Evolutionary conservation across 2,797 vertebrate genomes (phyloP).

Genomic region (Linurgus olivaceus): DNA sequence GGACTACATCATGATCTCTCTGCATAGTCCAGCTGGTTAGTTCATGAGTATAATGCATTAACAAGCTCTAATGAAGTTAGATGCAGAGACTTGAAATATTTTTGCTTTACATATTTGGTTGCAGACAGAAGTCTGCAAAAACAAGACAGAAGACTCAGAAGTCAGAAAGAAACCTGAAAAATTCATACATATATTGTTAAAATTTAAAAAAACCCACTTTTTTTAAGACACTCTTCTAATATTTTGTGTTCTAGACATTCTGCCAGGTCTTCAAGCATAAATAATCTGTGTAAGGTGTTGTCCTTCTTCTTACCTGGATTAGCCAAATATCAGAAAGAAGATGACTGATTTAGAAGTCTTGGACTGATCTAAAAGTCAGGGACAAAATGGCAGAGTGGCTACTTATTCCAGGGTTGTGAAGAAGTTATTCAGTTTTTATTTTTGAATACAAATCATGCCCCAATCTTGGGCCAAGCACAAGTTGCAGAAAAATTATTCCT

Average conservation of each 20-base stretch:
- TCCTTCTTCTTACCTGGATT: not conserved
- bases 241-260: not conserved
- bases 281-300: not conserved
- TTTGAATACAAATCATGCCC: not conserved
- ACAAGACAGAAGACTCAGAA: not conserved
- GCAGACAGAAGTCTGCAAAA: not conserved
- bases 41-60: not conserved
- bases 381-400: not conserved
- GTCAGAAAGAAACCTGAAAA: not conserved
- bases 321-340: not conserved
- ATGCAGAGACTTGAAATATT: not conserved
- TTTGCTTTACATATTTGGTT: not conserved
- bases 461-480: not conserved
- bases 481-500: not conserved
- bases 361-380: not conserved
- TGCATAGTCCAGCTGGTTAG: not conserved
- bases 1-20: not conserved
- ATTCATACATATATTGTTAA: not conserved
- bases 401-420: not conserved
- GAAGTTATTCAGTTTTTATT: not conserved
- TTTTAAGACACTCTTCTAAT: not conserved
- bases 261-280: not conserved
- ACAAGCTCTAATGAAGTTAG: not conserved
- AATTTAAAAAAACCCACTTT: rapidly evolving
- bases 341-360: not conserved